phyloP scores from a whole-genome alignment of 2,797 vertebrate species.

The Premnoplex brunnescens region DNA sequence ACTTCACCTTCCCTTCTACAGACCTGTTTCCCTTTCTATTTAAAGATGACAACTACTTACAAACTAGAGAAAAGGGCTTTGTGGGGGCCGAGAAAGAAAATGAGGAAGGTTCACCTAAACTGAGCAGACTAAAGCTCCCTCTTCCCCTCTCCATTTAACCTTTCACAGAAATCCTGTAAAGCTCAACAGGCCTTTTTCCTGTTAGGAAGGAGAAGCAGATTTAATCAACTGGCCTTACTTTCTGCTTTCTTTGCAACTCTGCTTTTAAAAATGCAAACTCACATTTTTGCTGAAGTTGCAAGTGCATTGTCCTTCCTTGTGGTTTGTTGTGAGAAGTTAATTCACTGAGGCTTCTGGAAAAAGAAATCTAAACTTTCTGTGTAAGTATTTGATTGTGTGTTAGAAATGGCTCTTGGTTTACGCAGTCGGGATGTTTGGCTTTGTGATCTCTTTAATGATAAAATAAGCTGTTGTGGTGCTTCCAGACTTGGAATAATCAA shows the following conservation, averaged over 20 bases:
- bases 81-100: background rate
- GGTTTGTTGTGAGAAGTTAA: constrained; percentile 24
- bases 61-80: background rate
- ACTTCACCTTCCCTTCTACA: background rate
- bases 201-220: background rate
- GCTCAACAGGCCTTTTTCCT: background rate
- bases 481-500: background rate
- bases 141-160: background rate
- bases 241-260: constrained; percentile 48
- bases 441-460: background rate
- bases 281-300: constrained; percentile 50
- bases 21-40: background rate
- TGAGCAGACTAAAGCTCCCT: background rate
- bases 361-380: background rate
- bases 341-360: background rate
- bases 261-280: background rate
- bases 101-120: background rate
- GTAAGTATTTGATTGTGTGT: background rate
- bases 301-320: constrained; percentile 1
- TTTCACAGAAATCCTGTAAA: background rate
- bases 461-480: background rate
- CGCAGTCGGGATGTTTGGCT: background rate
- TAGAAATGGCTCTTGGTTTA: background rate
- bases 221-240: background rate
- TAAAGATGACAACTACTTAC: background rate